Evolutionary conservation across 2,888 invertebrate species (phyloP).

Genomic region (Platerodrilus igneus): DNA sequence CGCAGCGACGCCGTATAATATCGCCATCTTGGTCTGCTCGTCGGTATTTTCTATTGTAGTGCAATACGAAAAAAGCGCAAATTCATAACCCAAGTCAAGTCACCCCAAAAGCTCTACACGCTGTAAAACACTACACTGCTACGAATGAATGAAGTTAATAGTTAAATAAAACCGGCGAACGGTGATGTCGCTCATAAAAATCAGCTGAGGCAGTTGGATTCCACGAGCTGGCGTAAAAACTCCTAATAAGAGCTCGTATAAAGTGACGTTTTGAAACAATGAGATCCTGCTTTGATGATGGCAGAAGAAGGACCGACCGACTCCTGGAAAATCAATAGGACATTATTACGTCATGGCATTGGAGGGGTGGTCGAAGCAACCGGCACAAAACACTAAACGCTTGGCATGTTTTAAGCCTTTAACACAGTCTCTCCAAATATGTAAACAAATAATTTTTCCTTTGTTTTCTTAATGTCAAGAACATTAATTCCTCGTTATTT

Average conservation of each 20-base stretch:
- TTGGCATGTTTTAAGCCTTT: constrained; percentile 24
- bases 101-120: background rate
- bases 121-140: constrained; percentile 2
- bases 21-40: constrained; percentile 48
- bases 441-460: constrained; percentile 16
- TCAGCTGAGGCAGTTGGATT: constrained; percentile 31
- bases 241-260: constrained; percentile 38
- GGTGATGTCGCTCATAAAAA: constrained; percentile 32
- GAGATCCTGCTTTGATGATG: constrained; percentile 37
- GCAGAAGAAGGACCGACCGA: constrained; percentile 42
- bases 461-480: constrained; percentile 4
- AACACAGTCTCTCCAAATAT: constrained; percentile 19
- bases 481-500: constrained; percentile 12
- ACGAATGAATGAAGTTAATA: constrained; percentile 23
- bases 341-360: constrained; percentile 43
- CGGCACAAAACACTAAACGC: constrained; percentile 29
- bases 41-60: too few species aligned
- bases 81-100: background rate
- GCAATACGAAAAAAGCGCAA: constrained; percentile 1
- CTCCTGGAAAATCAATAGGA: constrained; percentile 46
- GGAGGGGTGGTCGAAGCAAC: constrained; percentile 32
- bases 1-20: constrained; percentile 40
- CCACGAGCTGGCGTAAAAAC: constrained; percentile 28
- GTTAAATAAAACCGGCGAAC: constrained; percentile 18
- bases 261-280: constrained; percentile 42